Conservation (phyloP, 1,140 invertebrate genomes). For the Formica exsecta region DNA sequence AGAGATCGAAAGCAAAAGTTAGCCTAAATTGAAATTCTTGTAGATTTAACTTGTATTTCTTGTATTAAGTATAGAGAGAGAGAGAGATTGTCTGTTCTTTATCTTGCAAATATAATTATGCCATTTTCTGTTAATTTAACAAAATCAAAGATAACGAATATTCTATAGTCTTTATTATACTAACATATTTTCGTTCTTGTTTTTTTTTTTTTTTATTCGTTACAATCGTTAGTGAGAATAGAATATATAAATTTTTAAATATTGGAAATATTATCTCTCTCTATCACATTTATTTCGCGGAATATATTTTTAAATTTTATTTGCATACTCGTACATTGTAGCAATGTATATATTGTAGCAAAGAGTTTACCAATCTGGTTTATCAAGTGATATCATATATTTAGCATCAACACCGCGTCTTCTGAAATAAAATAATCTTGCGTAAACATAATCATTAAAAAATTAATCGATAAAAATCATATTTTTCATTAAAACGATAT, state of each 20-base stretch:
- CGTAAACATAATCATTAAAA: neutral
- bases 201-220: too few species aligned
- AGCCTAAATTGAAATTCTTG: neutral
- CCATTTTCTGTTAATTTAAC: neutral
- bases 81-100: too few species aligned
- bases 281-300: neutral
- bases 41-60: neutral
- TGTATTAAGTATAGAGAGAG: too few species aligned
- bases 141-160: neutral
- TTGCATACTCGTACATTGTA: neutral
- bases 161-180: too few species aligned
- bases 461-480: neutral
- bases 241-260: neutral
- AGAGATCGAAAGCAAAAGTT: neutral
- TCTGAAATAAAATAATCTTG: neutral
- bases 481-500: neutral
- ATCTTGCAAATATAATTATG: too few species aligned
- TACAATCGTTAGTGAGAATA: too few species aligned
- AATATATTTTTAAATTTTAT: neutral
- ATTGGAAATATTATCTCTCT: neutral
- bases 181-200: too few species aligned
- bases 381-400: conserved; percentile 2
- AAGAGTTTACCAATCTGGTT: conserved; percentile 7
- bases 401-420: neutral
- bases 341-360: neutral